Evolutionary conservation across 2,113 vertebrate species (phyloP).

Genomic region (Chunga burmeisteri): DNA sequence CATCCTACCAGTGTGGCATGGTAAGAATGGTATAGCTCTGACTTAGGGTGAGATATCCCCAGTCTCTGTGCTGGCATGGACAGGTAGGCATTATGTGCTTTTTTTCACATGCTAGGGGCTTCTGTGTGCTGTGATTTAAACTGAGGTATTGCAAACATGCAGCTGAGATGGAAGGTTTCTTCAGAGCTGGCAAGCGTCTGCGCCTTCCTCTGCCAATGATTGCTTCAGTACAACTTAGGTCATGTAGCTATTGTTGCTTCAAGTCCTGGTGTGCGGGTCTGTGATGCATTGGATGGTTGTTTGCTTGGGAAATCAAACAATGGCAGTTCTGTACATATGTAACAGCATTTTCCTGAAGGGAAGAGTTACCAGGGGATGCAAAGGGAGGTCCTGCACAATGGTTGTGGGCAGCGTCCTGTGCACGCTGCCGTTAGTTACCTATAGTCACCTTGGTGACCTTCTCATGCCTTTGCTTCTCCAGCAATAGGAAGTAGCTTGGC

Average conservation of each 20-base stretch:
- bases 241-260: not conserved
- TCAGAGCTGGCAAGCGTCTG: not conserved
- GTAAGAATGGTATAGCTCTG: not conserved
- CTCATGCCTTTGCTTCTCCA: not conserved
- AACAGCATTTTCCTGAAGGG: not conserved
- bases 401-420: too few species aligned
- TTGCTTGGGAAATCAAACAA: not conserved
- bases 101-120: not conserved
- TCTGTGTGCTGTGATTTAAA: not conserved
- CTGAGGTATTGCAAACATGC: not conserved
- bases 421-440: not conserved
- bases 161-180: not conserved
- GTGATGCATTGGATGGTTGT: not conserved
- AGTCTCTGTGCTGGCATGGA: not conserved
- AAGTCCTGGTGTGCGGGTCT: not conserved
- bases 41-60: not conserved
- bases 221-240: not conserved
- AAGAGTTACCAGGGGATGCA: not conserved
- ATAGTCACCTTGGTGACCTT: not conserved
- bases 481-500: not conserved
- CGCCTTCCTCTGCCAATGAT: not conserved
- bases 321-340: not conserved
- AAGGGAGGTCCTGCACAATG: not conserved
- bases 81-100: not conserved
- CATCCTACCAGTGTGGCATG: not conserved